Percentiles rank a stretch among this genome's conserved stretches.
Evolutionary conservation across 2,797 vertebrate species (phyloP).

Genomic region (Podargus strigoides): DNA sequence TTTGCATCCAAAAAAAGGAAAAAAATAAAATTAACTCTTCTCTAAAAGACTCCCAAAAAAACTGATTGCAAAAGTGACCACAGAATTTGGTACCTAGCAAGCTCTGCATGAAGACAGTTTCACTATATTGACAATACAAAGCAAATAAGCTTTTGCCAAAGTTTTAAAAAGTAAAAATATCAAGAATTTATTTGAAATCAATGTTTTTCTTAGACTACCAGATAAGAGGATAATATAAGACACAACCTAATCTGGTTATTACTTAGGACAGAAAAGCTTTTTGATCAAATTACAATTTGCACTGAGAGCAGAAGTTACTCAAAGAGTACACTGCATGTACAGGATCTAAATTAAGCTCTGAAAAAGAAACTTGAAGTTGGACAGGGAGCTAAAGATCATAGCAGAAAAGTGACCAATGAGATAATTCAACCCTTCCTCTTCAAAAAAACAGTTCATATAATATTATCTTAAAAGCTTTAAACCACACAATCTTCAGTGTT

Average conservation of each 20-base stretch:
- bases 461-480: not conserved
- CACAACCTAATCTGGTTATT: not conserved
- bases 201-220: not conserved
- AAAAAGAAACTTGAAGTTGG: not conserved
- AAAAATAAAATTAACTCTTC: not conserved
- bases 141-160: not conserved
- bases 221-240: not conserved
- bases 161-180: not conserved
- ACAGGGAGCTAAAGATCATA: not conserved
- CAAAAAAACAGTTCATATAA: not conserved
- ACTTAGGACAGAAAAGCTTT: not conserved
- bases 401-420: not conserved
- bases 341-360: slow-evolving; percentile 1
- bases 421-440: not conserved
- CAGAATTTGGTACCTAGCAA: not conserved
- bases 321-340: not conserved
- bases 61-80: not conserved
- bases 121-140: not conserved
- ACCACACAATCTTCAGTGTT: not conserved
- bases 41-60: not conserved
- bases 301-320: not conserved
- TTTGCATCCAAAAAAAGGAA: not conserved
- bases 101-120: not conserved
- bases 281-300: not conserved
- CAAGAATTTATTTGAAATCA: not conserved